These are phyloP conservation scores for Drosophila pectinifera DNA, from an alignment of 1,140 invertebrate species.

Conservation along the genomic window DNA sequence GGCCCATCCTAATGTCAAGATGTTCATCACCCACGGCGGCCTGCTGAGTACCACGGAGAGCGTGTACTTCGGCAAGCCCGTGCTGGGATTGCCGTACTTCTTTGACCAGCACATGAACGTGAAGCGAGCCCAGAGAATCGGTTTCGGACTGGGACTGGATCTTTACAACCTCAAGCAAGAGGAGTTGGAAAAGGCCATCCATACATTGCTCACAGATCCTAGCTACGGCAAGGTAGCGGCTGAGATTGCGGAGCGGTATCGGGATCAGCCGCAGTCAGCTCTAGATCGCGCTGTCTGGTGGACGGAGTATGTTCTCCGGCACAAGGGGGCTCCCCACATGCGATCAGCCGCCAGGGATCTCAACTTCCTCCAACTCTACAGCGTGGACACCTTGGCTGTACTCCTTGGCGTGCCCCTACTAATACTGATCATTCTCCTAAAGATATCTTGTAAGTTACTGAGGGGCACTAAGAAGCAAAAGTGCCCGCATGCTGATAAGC, in stretches of 20 bases:
- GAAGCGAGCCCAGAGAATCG: slow-evolving; percentile 83
- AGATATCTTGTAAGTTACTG: slow-evolving; percentile 15
- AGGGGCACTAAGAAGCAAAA: slow-evolving; percentile 13
- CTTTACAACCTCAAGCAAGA: slow-evolving; percentile 78
- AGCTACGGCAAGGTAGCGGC: slow-evolving; percentile 84
- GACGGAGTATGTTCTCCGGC: slow-evolving; percentile 89
- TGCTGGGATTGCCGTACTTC: slow-evolving; percentile 89
- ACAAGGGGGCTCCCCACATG: slow-evolving; percentile 82
- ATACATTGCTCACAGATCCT: slow-evolving; percentile 75
- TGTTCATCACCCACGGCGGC: no score
- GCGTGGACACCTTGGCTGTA: slow-evolving; percentile 85
- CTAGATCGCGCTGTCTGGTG: slow-evolving; percentile 89
- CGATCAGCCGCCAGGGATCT: slow-evolving; percentile 56
- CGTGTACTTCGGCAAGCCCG: slow-evolving; percentile 89
- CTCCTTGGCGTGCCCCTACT: slow-evolving; percentile 44
- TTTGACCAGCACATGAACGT: slow-evolving; percentile 88
- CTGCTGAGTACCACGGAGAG: slow-evolving; percentile 89
- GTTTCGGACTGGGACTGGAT: slow-evolving; percentile 85
- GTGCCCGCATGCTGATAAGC: slow-evolving; percentile 27
- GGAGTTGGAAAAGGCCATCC: slow-evolving; percentile 65
- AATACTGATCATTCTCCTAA: slow-evolving; percentile 10
- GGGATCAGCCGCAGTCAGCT: slow-evolving; percentile 87
- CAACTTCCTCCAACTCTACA: slow-evolving; percentile 85
- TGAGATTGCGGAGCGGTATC: slow-evolving; percentile 85
- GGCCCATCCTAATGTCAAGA: no score